These are phyloP conservation scores for Electrona antarctica DNA, from an alignment of 2,113 vertebrate species.

Conservation along the genomic window DNA sequence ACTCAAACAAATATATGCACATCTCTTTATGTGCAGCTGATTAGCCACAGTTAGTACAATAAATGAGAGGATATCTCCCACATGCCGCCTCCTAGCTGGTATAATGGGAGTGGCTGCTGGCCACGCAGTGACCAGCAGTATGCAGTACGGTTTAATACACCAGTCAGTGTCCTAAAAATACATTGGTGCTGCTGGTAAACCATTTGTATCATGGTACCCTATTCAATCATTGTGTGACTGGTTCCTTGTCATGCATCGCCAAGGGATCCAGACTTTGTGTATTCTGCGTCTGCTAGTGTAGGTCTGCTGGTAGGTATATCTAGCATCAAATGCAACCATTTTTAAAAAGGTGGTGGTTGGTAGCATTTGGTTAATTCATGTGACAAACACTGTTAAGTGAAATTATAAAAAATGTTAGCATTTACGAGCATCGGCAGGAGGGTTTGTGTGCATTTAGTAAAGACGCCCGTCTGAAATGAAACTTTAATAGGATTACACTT, in stretches of 20 bases:
- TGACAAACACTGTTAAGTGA: slow-evolving; percentile 14
- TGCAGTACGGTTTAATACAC: slow-evolving; percentile 43
- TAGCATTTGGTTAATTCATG: slow-evolving; percentile 1
- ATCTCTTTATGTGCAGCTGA: no score
- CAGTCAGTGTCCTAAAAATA: slow-evolving; percentile 39
- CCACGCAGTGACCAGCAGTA: slow-evolving; percentile 53
- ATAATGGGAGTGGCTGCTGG: slow-evolving; percentile 73
- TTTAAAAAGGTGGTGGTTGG: not conserved
- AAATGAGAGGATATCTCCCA: not conserved
- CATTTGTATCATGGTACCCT: slow-evolving; percentile 7
- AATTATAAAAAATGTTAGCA: slow-evolving; percentile 12
- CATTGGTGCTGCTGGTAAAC: slow-evolving; percentile 1
- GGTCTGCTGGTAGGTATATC: slow-evolving; percentile 6
- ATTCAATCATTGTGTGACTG: slow-evolving; percentile 4
- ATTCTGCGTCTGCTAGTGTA: slow-evolving; percentile 29
- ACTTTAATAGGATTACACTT: slow-evolving; percentile 10
- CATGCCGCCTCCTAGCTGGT: slow-evolving; percentile 1
- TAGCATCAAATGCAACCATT: not conserved
- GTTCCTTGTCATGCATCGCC: not conserved
- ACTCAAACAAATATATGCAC: slow-evolving; percentile 9
- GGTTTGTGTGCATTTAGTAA: slow-evolving; percentile 18
- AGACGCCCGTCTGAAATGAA: slow-evolving; percentile 18
- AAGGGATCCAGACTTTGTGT: slow-evolving; percentile 12
- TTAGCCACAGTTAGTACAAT: no score
- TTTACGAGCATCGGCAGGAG: not conserved